These are phyloP conservation scores for Siderastrea siderea DNA, from an alignment of 92 coral and sea anemone genomes.

Conservation along the genomic window DNA sequence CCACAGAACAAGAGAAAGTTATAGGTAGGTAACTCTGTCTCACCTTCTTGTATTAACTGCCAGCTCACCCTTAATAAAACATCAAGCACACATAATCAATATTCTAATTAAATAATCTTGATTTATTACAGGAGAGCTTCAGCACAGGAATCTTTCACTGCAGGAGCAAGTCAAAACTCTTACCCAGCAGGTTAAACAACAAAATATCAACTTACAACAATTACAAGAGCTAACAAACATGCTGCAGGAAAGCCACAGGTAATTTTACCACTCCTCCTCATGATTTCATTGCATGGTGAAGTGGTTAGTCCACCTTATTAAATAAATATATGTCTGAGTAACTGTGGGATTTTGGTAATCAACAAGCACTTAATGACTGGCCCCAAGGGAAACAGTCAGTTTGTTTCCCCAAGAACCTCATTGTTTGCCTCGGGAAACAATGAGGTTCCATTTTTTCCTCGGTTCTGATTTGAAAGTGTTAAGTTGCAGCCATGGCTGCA, in stretches of 20 bases:
- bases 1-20: constrained; percentile 82
- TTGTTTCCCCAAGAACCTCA: no score
- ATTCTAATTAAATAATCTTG: neutral
- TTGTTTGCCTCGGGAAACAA: no score
- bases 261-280: neutral
- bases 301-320: neutral
- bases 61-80: no score
- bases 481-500: no score
- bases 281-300: neutral
- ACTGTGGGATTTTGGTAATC: no score
- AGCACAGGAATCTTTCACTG: constrained; percentile 71
- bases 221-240: constrained; percentile 94
- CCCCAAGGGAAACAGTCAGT: no score
- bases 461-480: no score
- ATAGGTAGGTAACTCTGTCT: constrained; percentile 56
- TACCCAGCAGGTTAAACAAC: constrained; percentile 88
- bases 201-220: constrained; percentile 85
- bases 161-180: constrained; percentile 86
- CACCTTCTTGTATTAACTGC: no score
- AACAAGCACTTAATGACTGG: no score
- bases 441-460: no score
- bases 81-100: neutral
- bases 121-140: constrained; percentile 78
- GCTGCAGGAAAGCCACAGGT: constrained; percentile 99
- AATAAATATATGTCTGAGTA: no score